Evolutionary conservation across 2,888 invertebrate genomes (phyloP).

Genomic region (Tinea semifulvella): DNA sequence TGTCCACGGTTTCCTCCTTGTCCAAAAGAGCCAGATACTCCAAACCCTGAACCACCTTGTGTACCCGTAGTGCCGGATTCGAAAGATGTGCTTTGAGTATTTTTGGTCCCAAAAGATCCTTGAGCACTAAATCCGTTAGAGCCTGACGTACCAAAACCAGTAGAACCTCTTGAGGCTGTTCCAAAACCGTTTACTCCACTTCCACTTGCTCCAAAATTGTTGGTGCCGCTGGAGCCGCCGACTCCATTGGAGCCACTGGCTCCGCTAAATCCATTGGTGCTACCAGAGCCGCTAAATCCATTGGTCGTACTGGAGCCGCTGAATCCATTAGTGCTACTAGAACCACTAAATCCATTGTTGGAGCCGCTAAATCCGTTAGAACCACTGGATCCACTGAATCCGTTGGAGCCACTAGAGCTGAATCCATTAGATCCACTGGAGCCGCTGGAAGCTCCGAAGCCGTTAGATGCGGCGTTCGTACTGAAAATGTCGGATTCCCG

Average conservation of each 20-base stretch:
- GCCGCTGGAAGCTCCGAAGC: conserved; percentile 20
- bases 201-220: conserved; percentile 19
- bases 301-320: neutral
- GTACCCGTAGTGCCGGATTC: neutral
- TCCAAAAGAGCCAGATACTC: conserved; percentile 4
- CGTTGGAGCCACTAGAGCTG: conserved; percentile 18
- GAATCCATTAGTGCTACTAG: neutral
- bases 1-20: conserved; percentile 1
- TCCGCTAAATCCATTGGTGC: conserved; percentile 15
- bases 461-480: conserved; percentile 8
- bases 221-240: neutral
- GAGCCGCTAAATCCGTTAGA: conserved; percentile 8
- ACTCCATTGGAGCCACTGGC: neutral
- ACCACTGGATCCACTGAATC: conserved; percentile 19
- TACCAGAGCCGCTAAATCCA: conserved; percentile 1
- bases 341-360: conserved; percentile 16
- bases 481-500: conserved; percentile 34
- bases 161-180: neutral
- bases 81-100: neutral
- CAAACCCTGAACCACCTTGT: conserved; percentile 8
- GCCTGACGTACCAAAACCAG: neutral
- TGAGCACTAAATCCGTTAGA: neutral
- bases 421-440: conserved; percentile 17
- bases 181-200: conserved; percentile 15
- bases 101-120: neutral